Base-by-base conservation (phyloP, 2,113 vertebrate species). In the Spilogale gracilis region DNA sequence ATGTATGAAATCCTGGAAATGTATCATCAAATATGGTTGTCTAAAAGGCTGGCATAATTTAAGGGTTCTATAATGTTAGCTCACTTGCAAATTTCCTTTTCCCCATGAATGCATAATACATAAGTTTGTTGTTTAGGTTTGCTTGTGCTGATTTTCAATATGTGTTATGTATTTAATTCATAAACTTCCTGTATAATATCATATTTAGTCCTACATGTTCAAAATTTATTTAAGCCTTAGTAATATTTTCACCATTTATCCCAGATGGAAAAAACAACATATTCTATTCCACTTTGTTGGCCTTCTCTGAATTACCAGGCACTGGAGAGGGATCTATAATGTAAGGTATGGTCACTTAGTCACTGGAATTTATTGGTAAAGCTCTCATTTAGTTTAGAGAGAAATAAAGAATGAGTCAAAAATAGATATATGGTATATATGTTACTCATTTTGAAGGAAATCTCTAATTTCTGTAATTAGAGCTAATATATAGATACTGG, bases 391-490 rank as follows among this genome's bases (percentile, higher is more conserved):
- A 82, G 69, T 81, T 80, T 93, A 30, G 43, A 20, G 6, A 69
- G 20, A 96, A 93, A 84, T 52, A 65, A 93, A 71, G 87, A 14
- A 71, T 83, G 11, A 27, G 9, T 78, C 5, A 93, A 94, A 93
- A 94, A 80, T 73, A 81, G 14, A 16, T 3, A 52, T 9, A 43
- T 13, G 61, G 0, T 76, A 60, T 50, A 13, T n/a, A 82, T 2
- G 14, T 84, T 5, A 30, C 52, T 91, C 63, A 17, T 90, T 96
- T 85, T 88, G 9, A 81, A 82, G 48, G 16, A 95, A 96, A 89
- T 79, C 67, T 95, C 27, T 8, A 91, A 10, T 83, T 78, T 95
- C n/a, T 88, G 1, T 56, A 69, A 84, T 92, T 81, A 63, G 38
- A 69, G 74, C 67, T 78, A 81, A 81, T 38, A n/a, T 43, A 12